Evolutionary conservation across 1,140 invertebrate genomes (phyloP), one percentile per base, ranked within the genome.

Genomic region (Tenebrio molitor): DNA sequence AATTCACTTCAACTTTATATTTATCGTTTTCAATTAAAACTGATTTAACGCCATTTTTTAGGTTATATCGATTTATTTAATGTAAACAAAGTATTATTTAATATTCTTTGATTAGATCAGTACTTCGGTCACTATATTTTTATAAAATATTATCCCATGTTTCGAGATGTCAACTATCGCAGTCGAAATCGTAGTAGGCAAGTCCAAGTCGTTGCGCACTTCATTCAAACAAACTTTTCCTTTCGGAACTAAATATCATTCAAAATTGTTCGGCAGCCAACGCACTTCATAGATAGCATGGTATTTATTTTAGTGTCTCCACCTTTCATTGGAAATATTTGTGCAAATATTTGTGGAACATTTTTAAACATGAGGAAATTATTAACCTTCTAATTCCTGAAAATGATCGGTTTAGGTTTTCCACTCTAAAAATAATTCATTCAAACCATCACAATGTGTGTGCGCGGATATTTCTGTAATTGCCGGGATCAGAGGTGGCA

Each of bases 101-200:
- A 29, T 29, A 25, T 12, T 58, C 33, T 44, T 42, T 6, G 12
- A 29, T 25, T 44, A 21, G 12, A 21, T 66, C 42, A 44, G 12
- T 25, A 44, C n/a, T 65, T 14, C 21, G 14, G 10, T 21, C 34
- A 41, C 63, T 50, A 10, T 64, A 29, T 17, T 64, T 65, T 66
- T 5, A 5, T 1, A 39, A 58, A 65, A 39, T 16, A 21, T 41
- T 21, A 16, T 12, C 29, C 44, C 70, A 72, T 72, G 62, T 68
- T 72, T 68, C 21, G 63, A 34, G 44, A 72, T 65, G 64, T 67
- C 44, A 39, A 62, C 33, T 72, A 12, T 50, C 50, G 12, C 19
- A 41, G 46, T 72, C 64, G 34, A 23, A 29, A 68, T 72, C 71
- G 19, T 8, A 72, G 44, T 72, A 72, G 71, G 71, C 71, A 53